Conservation (phyloP, 2,888 invertebrate species). For the Hipparchia sbordonii region DNA sequence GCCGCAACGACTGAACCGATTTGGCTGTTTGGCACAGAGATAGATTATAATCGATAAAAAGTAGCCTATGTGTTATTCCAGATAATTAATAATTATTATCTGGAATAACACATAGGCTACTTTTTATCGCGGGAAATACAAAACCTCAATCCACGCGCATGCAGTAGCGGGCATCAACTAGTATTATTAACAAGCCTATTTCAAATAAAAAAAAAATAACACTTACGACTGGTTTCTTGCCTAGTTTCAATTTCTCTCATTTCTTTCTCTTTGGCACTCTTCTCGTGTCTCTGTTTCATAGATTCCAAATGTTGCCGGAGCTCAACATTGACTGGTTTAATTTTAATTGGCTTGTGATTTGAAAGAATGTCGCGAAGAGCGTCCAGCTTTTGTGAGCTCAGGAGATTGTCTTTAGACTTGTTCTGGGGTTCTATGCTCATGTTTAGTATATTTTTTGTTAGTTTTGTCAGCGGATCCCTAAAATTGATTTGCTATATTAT, state of each 20-base stretch:
- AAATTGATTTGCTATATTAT: too few species aligned
- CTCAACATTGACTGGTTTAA: conserved; percentile 78
- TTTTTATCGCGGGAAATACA: too few species aligned
- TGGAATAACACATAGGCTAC: too few species aligned
- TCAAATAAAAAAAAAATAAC: not conserved
- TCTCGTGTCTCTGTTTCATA: conserved; percentile 65
- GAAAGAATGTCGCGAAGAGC: conserved; percentile 77
- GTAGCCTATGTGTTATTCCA: too few species aligned
- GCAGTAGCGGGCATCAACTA: not conserved
- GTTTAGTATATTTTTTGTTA: conserved; percentile 78
- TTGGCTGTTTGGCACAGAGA: too few species aligned
- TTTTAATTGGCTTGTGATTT: conserved; percentile 77
- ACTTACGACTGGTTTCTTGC: conserved; percentile 27
- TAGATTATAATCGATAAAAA: too few species aligned
- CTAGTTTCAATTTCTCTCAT: conserved; percentile 37
- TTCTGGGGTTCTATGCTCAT: conserved; percentile 74
- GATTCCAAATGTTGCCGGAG: conserved; percentile 65
- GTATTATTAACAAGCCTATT: not conserved
- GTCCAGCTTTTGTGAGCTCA: conserved; percentile 76
- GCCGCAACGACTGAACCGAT: too few species aligned
- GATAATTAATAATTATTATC: too few species aligned
- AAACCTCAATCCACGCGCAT: too few species aligned
- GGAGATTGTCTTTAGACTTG: conserved; percentile 64
- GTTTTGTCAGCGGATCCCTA: conserved; percentile 74
- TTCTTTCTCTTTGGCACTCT: conserved; percentile 58